Conservation (phyloP, 2,888 invertebrate genomes). For the Epirrita christyi region DNA sequence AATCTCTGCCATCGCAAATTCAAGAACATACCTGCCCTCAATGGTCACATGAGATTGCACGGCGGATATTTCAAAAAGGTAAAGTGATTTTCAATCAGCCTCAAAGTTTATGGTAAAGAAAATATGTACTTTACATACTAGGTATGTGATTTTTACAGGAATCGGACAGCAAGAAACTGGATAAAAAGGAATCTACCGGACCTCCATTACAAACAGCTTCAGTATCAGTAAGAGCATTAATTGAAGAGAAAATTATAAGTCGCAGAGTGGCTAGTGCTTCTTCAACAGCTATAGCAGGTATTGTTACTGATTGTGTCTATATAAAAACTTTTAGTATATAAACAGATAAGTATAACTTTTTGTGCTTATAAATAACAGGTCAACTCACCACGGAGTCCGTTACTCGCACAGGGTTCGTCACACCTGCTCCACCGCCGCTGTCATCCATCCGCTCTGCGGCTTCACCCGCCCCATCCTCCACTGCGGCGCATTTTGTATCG, state of each 20-base stretch:
- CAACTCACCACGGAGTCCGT: slow-evolving; percentile 54
- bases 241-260: slow-evolving; percentile 97
- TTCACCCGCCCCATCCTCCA: slow-evolving; percentile 73
- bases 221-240: slow-evolving; percentile 94
- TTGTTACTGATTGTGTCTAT: not conserved
- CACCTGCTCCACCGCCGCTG: slow-evolving; percentile 76
- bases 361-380: slow-evolving; percentile 47
- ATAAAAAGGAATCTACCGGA: slow-evolving; percentile 92
- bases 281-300: slow-evolving; percentile 56
- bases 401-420: slow-evolving; percentile 69
- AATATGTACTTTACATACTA: not conserved
- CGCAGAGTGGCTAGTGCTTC: slow-evolving; percentile 87
- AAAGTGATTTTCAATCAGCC: not conserved
- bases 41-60: slow-evolving; percentile 99
- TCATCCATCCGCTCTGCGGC: slow-evolving; percentile 66
- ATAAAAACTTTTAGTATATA: no score
- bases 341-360: no score
- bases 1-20: slow-evolving; percentile 97
- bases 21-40: slow-evolving; percentile 98
- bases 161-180: slow-evolving; percentile 93
- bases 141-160: slow-evolving; percentile 76
- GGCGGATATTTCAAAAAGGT: slow-evolving; percentile 98
- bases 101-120: slow-evolving; percentile 31
- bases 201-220: slow-evolving; percentile 97
- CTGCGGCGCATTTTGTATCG: slow-evolving; percentile 76